Base-by-base conservation (phyloP, 2,888 invertebrate species). In the Omphaloscelis lunosa region DNA sequence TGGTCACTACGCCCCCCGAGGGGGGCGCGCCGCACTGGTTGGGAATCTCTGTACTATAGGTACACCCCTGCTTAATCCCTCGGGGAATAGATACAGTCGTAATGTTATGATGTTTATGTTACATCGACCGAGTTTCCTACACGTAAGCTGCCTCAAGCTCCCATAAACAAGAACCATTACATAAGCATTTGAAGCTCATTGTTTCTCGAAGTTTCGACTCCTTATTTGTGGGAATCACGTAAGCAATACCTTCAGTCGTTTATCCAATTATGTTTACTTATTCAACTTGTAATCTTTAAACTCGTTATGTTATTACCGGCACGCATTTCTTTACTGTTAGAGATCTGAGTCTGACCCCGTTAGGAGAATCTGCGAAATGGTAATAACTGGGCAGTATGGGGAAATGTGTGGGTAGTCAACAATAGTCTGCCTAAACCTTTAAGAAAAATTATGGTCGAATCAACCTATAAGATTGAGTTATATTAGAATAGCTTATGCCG, bases 231-330 rank as follows among this genome's bases (percentile, higher is more conserved):
- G 15, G 15, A 61, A 68, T 76, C 73, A 86, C 79, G 75, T 79
- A 63, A 6, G 29, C 45, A 23, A 58, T 74, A 59, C 41, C 66
- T 61, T 56, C 61, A 41, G 23, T 23, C 51, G 63, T 73, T 79
- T 79, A 83, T 83, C 84, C 79, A 84, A 86, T 84, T 86, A 84
- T 72, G 65, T 72, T 75, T 56, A 39, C 85, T 69, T 75, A 75
- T 72, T 72, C 58, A 82, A 82, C 61, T 74, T 62, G 79, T 72
- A 74, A 83, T 76, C 58, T 75, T 75, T 83, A 61, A 84, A 76
- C 79, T 83, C 4, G 53, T 84, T 86, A 76, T 27, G 72, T 79
- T 83, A 69, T 84, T 83, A 86, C 68, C 27, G 27, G 34, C 84
- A 84, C 86, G 84, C 86, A 86, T 84, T 86, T 79, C 41, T 83